Conservation (phyloP, 2,797 vertebrate species). For the Fratercula arctica region DNA sequence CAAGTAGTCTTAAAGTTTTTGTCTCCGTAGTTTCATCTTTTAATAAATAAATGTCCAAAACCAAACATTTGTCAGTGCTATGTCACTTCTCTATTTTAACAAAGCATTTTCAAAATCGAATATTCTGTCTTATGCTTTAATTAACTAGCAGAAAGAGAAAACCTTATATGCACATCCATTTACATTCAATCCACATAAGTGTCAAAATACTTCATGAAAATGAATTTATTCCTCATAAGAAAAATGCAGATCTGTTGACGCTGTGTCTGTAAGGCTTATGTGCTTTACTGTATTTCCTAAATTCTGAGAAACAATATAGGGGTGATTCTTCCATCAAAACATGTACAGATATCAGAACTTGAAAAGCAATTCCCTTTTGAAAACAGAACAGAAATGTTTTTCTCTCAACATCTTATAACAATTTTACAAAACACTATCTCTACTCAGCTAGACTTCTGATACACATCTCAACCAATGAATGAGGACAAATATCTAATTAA, state of each 20-base stretch:
- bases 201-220: conserved; percentile 33
- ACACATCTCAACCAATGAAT: not conserved
- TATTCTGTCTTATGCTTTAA: conserved; percentile 9
- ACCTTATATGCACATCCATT: conserved; percentile 1
- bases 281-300: not conserved
- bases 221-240: conserved; percentile 13
- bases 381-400: not conserved
- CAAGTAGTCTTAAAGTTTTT: not conserved
- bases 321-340: not conserved
- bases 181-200: conserved; percentile 21
- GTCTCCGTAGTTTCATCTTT: not conserved
- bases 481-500: not conserved
- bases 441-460: not conserved
- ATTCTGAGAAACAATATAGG: not conserved
- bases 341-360: not conserved
- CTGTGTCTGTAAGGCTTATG: not conserved
- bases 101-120: not conserved
- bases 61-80: not conserved
- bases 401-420: not conserved
- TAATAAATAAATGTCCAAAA: not conserved
- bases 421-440: not conserved
- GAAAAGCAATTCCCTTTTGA: not conserved
- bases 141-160: conserved; percentile 21
- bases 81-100: conserved; percentile 27
- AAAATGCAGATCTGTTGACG: not conserved